phyloP scores from a whole-genome alignment of 2,797 vertebrate species.

The Sebastes miniatus region DNA sequence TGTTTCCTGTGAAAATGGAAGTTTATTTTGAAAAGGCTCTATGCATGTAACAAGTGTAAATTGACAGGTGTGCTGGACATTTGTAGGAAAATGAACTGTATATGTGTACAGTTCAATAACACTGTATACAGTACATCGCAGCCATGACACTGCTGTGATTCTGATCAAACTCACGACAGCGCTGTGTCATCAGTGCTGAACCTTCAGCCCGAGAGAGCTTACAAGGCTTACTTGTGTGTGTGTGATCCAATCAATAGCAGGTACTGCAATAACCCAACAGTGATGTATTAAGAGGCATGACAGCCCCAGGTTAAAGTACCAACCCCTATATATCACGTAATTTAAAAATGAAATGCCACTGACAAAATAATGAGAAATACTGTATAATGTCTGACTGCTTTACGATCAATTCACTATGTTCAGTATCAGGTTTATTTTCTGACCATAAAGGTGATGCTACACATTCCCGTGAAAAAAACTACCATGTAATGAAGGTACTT shows the following conservation, averaged over 20 bases:
- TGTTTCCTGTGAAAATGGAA: too few relatives aligned
- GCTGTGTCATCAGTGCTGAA: neutral
- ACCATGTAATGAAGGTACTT: neutral
- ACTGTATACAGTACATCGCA: neutral
- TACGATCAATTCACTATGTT: neutral
- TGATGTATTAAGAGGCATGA: constrained; percentile 9
- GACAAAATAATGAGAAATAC: neutral
- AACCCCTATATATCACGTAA: neutral
- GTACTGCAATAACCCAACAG: neutral
- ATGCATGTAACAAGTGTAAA: too few relatives aligned
- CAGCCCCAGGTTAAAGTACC: neutral
- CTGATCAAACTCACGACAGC: neutral
- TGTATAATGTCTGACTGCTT: neutral
- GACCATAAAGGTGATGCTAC: neutral
- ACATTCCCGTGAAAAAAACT: neutral
- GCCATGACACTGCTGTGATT: neutral
- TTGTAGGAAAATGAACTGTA: too few relatives aligned
- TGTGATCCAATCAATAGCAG: constrained; percentile 22
- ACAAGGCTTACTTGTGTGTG: neutral
- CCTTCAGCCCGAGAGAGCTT: neutral
- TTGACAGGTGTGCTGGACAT: too few relatives aligned
- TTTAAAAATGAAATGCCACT: neutral
- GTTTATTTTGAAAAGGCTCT: too few relatives aligned
- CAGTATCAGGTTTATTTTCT: neutral
- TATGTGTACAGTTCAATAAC: too few relatives aligned